phyloP scores from a whole-genome alignment of 2,113 vertebrate species.

The Rhizomys pruinosus region DNA sequence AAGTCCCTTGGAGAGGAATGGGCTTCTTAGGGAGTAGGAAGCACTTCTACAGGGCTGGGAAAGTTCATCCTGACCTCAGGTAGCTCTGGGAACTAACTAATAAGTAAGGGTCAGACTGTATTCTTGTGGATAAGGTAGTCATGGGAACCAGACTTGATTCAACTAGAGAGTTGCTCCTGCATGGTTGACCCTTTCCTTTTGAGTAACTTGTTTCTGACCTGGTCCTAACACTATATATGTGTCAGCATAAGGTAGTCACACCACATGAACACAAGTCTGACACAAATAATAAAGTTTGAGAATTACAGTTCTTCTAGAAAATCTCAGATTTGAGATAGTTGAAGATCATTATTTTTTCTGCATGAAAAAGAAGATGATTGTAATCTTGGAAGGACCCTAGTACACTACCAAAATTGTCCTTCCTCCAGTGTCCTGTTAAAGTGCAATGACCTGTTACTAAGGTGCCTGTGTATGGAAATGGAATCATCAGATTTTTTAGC shows the following conservation, averaged over 20 bases:
- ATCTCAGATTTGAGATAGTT: neutral
- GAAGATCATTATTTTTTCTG: neutral
- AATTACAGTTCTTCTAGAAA: neutral
- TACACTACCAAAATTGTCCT: neutral
- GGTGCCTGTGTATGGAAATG: neutral
- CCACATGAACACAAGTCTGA: neutral
- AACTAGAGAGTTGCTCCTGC: no score
- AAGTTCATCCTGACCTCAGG: no score
- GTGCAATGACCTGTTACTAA: neutral
- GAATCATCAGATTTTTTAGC: neutral
- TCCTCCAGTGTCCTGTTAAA: neutral
- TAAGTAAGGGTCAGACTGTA: no score
- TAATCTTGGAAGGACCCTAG: neutral
- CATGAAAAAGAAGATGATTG: neutral
- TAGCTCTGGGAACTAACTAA: no score
- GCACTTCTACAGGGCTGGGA: no score
- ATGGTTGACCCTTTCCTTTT: no score
- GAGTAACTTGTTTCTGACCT: no score
- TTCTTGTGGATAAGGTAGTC: no score
- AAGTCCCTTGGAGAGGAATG: no score
- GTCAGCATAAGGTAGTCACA: neutral
- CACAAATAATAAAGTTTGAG: neutral
- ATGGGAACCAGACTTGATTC: no score
- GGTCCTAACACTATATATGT: no score
- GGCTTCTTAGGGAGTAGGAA: no score